Percentiles rank a stretch among this genome's conserved stretches.
Evolutionary conservation across 2,113 vertebrate genomes (phyloP).

Genomic region (Benthochromis sp.): DNA sequence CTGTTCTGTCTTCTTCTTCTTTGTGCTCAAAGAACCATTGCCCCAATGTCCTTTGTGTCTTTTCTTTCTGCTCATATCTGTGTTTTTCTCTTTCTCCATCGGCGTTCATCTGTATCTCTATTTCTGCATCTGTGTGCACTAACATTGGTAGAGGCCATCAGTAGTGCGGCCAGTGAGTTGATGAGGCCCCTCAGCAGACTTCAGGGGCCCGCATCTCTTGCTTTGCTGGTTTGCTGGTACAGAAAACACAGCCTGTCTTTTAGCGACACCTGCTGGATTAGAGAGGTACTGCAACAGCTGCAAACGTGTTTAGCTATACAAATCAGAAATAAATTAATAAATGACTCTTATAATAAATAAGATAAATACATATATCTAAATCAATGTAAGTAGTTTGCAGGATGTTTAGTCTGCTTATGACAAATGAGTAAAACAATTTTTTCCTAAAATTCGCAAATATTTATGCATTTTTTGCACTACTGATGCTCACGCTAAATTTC

Average conservation of each 20-base stretch:
- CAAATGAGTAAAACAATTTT: not conserved
- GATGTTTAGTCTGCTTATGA: not conserved
- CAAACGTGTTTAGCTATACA: not conserved
- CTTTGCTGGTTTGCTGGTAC: conserved; percentile 43
- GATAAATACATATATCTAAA: not conserved
- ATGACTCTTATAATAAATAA: not conserved
- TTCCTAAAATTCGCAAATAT: not conserved
- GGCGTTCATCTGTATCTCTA: not conserved
- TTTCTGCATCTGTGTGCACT: not conserved
- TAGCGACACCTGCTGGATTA: conserved; percentile 68
- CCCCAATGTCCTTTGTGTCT: not conserved
- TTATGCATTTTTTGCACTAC: not conserved
- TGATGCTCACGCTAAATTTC: not conserved
- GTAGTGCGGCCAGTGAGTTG: conserved; percentile 60
- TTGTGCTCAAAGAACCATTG: not conserved
- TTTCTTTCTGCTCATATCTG: not conserved
- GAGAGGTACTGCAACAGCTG: conserved; percentile 63
- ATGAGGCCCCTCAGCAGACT: conserved; percentile 32
- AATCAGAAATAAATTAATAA: not conserved
- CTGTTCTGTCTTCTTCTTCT: not conserved
- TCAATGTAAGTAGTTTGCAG: not conserved
- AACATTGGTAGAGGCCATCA: conserved; percentile 58
- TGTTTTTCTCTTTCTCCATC: not conserved
- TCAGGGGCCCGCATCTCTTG: conserved; percentile 56
- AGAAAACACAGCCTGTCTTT: conserved; percentile 67